Base-by-base conservation (phyloP, 1,140 invertebrate genomes). In the Pseudomyrmex sp. region DNA sequence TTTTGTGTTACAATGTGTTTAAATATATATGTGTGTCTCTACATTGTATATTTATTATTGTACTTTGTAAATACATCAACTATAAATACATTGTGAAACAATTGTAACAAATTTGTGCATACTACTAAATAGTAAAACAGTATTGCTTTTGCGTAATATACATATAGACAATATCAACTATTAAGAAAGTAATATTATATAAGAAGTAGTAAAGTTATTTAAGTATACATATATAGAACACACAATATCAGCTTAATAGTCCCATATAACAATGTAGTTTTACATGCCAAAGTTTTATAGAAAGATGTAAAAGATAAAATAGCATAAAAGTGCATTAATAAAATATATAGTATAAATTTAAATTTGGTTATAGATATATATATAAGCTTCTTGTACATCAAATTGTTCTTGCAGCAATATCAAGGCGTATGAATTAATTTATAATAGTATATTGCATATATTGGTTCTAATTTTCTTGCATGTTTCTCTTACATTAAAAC, bases 231-330 rank as follows among this genome's bases (percentile, higher is more conserved):
- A 35, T 26, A 35, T 35, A 7, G 0, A 35, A 35, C 35, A 35
- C 26, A 35, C 5, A 35, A 35, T 35, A 35, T 35, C 46, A 59
- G 44, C 54, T 79, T 50, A 48, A 20, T 35, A 59, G 2, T 70
- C 70, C 35, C 7, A 26, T 70, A 61, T 52, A 59, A 12, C 44
- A 46, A 50, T 59, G 12, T 13, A 69, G 5, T 83, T 8, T 59
- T 65, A 35, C 13, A 23, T 85, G 52, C 20, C 65, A 82, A 82
- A 87, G 50, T 87, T 46, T 44, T 62, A 52, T 52, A 61, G 20
- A 52, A 18, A 18, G 18, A 12, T 4, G 72, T 44, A 20, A 35
- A 35, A 7, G 35, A 35, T 35, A 35, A 35, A 69, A 72, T 58
- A 23, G 26, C 12, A 2, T 26, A 18, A 18, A 23, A 46, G 8